A percentile compares a stretch with the other conserved stretches of the same genome.
phyloP scores from a whole-genome alignment of 2,888 invertebrate species.

The Rhingia campestris region DNA sequence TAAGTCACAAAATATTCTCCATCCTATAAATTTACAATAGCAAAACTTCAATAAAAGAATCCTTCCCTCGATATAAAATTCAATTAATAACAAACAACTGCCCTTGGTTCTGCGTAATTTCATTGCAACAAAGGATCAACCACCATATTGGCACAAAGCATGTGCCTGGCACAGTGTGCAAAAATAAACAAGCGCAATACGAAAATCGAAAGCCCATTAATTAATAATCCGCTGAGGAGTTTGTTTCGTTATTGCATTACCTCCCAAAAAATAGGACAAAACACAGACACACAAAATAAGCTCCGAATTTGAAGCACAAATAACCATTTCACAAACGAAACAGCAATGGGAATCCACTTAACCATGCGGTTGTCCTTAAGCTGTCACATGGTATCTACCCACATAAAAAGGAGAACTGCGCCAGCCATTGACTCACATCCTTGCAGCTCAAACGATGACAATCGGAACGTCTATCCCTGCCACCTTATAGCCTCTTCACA shows the following conservation, averaged over 20 bases:
- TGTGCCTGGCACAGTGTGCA: neutral
- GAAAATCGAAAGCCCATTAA: conserved; percentile 54
- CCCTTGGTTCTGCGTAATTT: conserved; percentile 59
- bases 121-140: conserved; percentile 63
- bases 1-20: too few species aligned
- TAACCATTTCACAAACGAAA: conserved; percentile 37
- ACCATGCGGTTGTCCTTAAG: conserved; percentile 53
- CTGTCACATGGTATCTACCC: neutral
- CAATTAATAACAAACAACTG: conserved; percentile 64
- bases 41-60: conserved; percentile 38
- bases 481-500: conserved; percentile 9
- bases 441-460: conserved; percentile 63
- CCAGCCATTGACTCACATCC: conserved; percentile 50
- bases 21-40: conserved; percentile 21
- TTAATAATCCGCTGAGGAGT: conserved; percentile 61
- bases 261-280: conserved; percentile 13
- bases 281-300: conserved; percentile 14
- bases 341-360: conserved; percentile 60
- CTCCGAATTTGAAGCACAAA: conserved; percentile 37
- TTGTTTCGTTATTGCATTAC: conserved; percentile 23
- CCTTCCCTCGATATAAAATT: conserved; percentile 58
- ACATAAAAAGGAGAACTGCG: conserved; percentile 17
- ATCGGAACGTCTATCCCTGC: conserved; percentile 13
- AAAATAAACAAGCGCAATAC: conserved; percentile 5
- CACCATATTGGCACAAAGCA: conserved; percentile 45